A percentile compares a stretch with the other conserved stretches of the same genome.
Conservation (phyloP, 2,113 vertebrate genomes). For the Ibidorhyncha struthersii region DNA sequence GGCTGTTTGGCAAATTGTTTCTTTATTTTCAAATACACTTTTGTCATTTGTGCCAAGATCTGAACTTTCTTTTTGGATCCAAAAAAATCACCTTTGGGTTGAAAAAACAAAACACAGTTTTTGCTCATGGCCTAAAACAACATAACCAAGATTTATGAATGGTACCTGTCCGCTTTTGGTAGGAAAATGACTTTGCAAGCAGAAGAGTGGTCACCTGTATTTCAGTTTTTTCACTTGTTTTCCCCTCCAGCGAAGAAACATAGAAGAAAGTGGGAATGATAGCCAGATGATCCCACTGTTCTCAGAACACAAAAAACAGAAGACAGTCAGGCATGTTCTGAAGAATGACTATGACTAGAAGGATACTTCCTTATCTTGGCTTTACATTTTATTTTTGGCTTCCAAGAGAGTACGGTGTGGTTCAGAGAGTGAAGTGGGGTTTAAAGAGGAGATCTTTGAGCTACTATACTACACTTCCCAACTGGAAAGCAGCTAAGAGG, state of each 20-base stretch:
- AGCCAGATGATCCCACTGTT: not conserved
- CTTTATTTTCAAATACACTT: not conserved
- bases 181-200: not conserved
- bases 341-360: not conserved
- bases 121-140: not conserved
- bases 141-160: not conserved
- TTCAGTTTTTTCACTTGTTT: not conserved
- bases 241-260: not conserved
- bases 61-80: not conserved
- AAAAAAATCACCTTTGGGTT: constrained; percentile 9
- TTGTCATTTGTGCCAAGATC: not conserved
- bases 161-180: not conserved
- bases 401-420: not conserved
- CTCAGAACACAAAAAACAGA: not conserved
- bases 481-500: not conserved
- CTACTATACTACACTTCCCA: not conserved
- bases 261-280: not conserved
- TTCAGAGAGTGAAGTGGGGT: not conserved
- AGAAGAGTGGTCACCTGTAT: not conserved
- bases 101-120: not conserved
- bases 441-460: not conserved
- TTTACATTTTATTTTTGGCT: not conserved
- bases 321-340: not conserved
- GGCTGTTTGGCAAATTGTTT: not conserved
- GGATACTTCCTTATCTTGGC: not conserved